Evolutionary conservation across 2,113 vertebrate species (phyloP).

Genomic region (Protobothrops mucrosquamatus): DNA sequence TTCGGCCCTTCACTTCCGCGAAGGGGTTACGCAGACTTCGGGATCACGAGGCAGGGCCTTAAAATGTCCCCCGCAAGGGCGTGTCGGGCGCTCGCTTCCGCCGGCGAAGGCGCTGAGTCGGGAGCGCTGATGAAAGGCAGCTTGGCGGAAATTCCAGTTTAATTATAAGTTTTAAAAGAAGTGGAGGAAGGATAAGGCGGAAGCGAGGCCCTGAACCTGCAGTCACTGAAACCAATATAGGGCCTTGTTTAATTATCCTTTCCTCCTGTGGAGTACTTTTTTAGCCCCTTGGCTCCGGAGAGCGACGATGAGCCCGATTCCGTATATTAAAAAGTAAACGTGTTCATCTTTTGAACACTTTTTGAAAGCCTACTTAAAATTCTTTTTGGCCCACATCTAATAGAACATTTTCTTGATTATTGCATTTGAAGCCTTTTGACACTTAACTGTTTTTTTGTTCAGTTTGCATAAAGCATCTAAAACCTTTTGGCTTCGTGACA

Average conservation of each 20-base stretch:
- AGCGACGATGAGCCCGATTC: background rate
- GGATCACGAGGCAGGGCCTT: background rate
- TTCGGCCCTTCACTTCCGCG: background rate
- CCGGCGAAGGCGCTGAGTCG: background rate
- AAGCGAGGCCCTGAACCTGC: background rate
- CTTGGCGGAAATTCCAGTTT: background rate
- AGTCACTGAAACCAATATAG: background rate
- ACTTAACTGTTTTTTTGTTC: background rate
- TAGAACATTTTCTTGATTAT: background rate
- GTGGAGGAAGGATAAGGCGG: conserved; percentile 16
- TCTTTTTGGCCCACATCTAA: background rate
- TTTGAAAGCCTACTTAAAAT: background rate
- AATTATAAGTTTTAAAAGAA: conserved; percentile 20
- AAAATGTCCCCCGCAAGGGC: background rate
- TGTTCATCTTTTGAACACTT: background rate
- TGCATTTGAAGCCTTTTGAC: background rate
- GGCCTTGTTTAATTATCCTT: background rate
- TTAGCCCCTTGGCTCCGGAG: background rate
- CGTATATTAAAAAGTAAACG: background rate
- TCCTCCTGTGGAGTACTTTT: background rate
- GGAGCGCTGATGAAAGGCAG: background rate
- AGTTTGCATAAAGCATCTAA: background rate
- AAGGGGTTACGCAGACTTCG: background rate
- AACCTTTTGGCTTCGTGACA: background rate
- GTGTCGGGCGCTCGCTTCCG: background rate